Evolutionary conservation across 2,797 vertebrate species (phyloP).

Genomic region (Rhinichthys osculus): DNA sequence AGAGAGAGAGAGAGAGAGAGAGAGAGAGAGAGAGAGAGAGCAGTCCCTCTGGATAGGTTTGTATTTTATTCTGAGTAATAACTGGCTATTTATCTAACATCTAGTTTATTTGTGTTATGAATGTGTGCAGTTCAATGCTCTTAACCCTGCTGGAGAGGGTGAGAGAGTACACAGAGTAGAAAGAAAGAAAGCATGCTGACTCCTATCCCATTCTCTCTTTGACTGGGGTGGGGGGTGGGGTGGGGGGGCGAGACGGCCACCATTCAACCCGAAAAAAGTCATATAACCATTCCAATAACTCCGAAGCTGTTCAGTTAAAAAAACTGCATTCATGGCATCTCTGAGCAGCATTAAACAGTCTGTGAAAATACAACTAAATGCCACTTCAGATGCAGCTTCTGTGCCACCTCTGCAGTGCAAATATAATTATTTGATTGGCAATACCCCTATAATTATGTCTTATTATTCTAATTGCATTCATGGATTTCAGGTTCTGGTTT

Average conservation of each 20-base stretch:
- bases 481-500: neutral
- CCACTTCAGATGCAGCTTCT: neutral
- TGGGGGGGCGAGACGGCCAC: no score
- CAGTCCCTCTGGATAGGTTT: neutral
- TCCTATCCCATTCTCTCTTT: neutral
- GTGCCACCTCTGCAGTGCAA: neutral
- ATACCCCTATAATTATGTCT: neutral
- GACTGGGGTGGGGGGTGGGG: neutral
- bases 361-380: neutral
- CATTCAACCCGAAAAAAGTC: no score
- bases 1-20: no score
- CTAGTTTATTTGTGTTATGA: constrained; percentile 9
- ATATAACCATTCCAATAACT: no score
- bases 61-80: constrained; percentile 11
- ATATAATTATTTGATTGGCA: neutral
- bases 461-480: neutral
- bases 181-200: neutral
- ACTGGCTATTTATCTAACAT: neutral
- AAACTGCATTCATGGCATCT: neutral
- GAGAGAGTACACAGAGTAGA: neutral
- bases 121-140: neutral
- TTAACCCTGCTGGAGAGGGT: constrained; percentile 1
- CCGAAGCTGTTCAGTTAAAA: no score
- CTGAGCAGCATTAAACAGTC: neutral
- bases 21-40: neutral